phyloP scores from a whole-genome alignment of 1,140 invertebrate species.

The Stegodyphus dumicola region DNA sequence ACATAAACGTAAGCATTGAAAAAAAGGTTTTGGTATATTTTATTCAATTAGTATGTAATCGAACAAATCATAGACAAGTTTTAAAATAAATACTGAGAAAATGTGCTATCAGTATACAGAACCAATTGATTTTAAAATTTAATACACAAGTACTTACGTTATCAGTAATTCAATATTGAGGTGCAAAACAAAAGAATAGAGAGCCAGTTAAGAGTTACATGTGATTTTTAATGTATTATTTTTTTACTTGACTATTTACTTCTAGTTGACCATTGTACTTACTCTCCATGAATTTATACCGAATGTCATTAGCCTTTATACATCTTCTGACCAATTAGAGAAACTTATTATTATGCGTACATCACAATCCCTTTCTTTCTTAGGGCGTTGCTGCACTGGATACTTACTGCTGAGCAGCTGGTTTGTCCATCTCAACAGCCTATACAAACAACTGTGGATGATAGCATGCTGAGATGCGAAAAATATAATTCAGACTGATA shows the following conservation, averaged over 20 bases:
- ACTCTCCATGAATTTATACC: neutral
- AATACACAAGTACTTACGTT: too few relatives aligned
- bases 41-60: too few relatives aligned
- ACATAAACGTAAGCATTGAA: too few relatives aligned
- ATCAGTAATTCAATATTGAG: neutral
- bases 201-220: neutral
- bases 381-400: neutral
- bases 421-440: neutral
- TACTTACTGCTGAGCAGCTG: neutral
- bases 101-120: too few relatives aligned
- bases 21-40: too few relatives aligned
- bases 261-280: neutral
- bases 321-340: neutral
- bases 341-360: neutral
- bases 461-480: neutral
- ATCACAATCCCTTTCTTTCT: neutral
- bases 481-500: slow-evolving; percentile 13
- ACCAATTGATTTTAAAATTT: too few relatives aligned
- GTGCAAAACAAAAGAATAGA: neutral
- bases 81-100: too few relatives aligned
- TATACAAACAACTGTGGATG: neutral
- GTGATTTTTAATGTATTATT: neutral
- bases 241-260: neutral
- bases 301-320: neutral
- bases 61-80: too few relatives aligned